phyloP scores from a whole-genome alignment of 2,113 vertebrate species.

The Australoheros scitulus region DNA sequence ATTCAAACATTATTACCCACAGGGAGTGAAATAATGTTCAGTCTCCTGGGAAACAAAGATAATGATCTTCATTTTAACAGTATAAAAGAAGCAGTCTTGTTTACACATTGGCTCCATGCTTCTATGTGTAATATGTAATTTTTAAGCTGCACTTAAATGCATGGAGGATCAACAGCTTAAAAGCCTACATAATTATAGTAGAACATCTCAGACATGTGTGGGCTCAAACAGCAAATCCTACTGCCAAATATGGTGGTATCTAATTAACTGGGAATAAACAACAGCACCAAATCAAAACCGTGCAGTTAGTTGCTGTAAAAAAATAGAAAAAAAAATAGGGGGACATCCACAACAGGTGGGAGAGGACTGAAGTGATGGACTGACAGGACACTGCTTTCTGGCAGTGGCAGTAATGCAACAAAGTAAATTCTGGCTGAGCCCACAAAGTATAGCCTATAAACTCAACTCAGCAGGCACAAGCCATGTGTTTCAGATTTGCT shows the following conservation, averaged over 20 bases:
- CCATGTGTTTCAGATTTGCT: constrained; percentile 15
- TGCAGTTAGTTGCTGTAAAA: not conserved
- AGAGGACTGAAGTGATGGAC: constrained; percentile 2
- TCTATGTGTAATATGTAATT: not conserved
- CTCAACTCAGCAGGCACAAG: constrained; percentile 38
- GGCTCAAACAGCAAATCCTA: not conserved
- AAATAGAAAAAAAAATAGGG: not conserved
- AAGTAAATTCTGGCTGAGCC: constrained; percentile 23
- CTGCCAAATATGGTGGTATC: not conserved
- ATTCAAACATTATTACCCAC: not conserved
- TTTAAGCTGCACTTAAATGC: not conserved
- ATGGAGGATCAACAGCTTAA: not conserved
- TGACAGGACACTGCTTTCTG: constrained; percentile 7
- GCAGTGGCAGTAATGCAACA: constrained; percentile 12
- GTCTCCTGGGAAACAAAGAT: not conserved
- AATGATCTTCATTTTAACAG: not conserved
- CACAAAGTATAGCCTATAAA: constrained; percentile 14
- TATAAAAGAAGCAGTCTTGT: not conserved
- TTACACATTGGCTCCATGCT: not conserved
- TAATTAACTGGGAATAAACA: constrained; percentile 3
- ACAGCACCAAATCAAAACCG: not conserved
- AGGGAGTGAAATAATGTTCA: not conserved
- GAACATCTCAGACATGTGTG: not conserved
- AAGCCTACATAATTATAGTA: not conserved
- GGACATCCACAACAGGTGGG: not conserved